Percentiles rank a stretch among this genome's conserved stretches.
Conservation (phyloP, 1,140 invertebrate species). For the Ridgeia piscesae region DNA sequence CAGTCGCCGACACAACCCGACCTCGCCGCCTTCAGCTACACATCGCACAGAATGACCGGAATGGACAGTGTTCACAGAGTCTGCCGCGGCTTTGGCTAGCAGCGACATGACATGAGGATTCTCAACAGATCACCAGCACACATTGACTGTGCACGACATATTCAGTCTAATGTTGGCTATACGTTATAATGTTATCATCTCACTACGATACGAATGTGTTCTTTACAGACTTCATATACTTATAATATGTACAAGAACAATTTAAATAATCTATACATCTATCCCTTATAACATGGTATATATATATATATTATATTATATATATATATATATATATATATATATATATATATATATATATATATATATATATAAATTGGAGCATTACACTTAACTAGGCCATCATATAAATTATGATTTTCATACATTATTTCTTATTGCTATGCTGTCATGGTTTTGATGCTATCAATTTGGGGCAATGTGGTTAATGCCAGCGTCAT, state of each 20-base stretch:
- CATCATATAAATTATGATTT: background rate
- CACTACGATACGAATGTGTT: background rate
- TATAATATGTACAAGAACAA: background rate
- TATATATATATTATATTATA: background rate
- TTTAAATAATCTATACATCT: constrained; percentile 2
- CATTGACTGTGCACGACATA: background rate
- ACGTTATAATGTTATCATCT: background rate
- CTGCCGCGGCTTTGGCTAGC: background rate
- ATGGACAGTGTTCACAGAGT: background rate
- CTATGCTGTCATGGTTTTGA: background rate
- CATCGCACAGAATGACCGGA: background rate
- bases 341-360: background rate
- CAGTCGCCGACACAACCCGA: background rate
- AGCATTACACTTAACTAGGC: background rate
- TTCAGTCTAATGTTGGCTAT: background rate
- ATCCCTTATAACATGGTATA: background rate
- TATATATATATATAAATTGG: background rate
- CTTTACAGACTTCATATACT: background rate
- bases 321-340: background rate
- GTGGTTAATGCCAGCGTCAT: too few relatives aligned
- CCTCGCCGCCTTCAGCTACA: background rate
- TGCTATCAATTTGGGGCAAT: background rate
- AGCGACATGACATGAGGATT: background rate
- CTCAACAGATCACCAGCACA: background rate
- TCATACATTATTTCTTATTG: background rate